Conservation (phyloP, 2,113 vertebrate species). For the Phyllopteryx taeniolatus region DNA sequence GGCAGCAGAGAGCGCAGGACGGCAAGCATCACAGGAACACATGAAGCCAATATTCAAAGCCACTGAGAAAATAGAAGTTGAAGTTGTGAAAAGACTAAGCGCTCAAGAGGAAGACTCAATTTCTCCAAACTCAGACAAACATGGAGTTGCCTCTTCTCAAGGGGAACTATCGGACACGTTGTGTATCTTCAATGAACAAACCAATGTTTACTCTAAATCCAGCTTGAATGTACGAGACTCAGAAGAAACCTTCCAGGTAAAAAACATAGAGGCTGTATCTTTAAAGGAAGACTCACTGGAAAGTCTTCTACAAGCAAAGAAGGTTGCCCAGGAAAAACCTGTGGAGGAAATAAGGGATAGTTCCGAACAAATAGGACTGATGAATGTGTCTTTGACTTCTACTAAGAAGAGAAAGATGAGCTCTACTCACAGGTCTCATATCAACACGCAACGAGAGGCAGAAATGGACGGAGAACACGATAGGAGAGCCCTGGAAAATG, state of each 20-base stretch:
- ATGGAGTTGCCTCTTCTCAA: not conserved
- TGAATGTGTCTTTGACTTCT: not conserved
- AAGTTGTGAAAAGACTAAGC: not conserved
- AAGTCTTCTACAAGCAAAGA: not conserved
- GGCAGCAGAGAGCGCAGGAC: not conserved
- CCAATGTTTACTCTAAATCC: not conserved
- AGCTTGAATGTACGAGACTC: constrained; percentile 3
- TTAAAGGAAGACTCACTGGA: constrained; percentile 1
- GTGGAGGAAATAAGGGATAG: not conserved
- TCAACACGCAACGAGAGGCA: constrained; percentile 19
- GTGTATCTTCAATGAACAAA: not conserved
- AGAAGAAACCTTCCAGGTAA: not conserved
- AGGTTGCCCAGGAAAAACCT: constrained; percentile 1
- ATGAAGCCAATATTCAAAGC: not conserved
- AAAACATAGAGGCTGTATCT: constrained; percentile 1
- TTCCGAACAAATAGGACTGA: not conserved
- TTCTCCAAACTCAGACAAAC: constrained; percentile 4
- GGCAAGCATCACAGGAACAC: constrained; percentile 11
- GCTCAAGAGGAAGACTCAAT: not conserved
- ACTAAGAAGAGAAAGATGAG: constrained; percentile 55
- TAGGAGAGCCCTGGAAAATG: not conserved
- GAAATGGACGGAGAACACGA: constrained; percentile 13
- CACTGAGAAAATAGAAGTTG: not conserved
- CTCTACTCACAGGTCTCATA: constrained; percentile 44
- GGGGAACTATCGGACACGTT: not conserved